phyloP scores from a whole-genome alignment of 53 echinoderm and acorn worm species.

The Paelopatides confundens region DNA sequence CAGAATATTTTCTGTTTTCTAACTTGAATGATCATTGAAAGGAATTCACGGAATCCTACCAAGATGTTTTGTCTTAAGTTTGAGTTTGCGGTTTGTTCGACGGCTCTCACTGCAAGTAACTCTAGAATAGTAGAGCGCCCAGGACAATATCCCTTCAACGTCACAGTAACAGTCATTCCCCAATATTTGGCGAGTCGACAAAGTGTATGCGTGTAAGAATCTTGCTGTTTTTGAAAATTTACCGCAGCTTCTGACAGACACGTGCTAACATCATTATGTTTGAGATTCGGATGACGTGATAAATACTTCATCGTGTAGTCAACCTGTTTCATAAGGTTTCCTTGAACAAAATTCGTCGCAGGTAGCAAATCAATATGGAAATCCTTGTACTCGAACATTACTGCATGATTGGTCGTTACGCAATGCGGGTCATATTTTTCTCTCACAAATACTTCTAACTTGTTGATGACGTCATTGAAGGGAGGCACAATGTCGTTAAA shows the following conservation, averaged over 20 bases:
- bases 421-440: neutral
- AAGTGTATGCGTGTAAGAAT: neutral
- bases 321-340: neutral
- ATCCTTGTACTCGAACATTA: neutral
- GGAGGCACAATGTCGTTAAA: neutral
- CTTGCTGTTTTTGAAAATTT: neutral
- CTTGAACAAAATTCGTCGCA: neutral
- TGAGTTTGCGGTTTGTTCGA: neutral
- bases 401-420: neutral
- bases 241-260: conserved; percentile 18
- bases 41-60: neutral
- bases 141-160: neutral
- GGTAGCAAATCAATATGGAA: conserved; percentile 5
- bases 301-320: neutral
- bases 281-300: too few species aligned
- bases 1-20: neutral
- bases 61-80: neutral
- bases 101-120: conserved; percentile 12
- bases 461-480: neutral
- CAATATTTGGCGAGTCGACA: conserved; percentile 20
- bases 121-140: conserved; percentile 26
- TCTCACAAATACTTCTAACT: neutral
- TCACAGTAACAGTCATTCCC: neutral
- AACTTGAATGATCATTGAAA: neutral
- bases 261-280: neutral